These are phyloP conservation scores for Sprattus sprattus DNA, from an alignment of 2,113 vertebrate genomes.

Conservation along the genomic window DNA sequence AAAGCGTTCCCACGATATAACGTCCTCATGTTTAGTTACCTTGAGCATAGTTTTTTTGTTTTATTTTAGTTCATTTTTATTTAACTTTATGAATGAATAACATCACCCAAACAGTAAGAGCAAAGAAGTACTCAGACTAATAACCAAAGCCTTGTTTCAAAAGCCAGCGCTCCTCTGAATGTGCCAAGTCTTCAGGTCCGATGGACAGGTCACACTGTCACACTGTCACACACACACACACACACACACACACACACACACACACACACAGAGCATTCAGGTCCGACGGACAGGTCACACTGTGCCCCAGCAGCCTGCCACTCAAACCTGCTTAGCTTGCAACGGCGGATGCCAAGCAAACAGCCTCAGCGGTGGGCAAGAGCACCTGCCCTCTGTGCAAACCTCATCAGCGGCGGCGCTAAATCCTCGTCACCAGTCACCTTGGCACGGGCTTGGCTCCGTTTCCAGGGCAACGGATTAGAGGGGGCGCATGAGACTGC, in stretches of 20 bases:
- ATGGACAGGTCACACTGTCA: background rate
- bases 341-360: background rate
- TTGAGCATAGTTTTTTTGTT: too few species aligned
- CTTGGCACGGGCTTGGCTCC: background rate
- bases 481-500: background rate
- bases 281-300: background rate
- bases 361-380: background rate
- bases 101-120: background rate
- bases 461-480: background rate
- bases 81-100: background rate
- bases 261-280: too few species aligned
- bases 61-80: too few species aligned
- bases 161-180: background rate
- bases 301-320: too few species aligned
- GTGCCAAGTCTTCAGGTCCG: background rate
- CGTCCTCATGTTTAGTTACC: too few species aligned
- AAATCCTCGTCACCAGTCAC: background rate
- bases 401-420: background rate
- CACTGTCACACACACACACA: too few species aligned
- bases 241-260: too few species aligned
- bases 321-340: background rate
- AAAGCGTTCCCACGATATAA: too few species aligned
- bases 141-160: too few species aligned
- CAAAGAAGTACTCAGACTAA: background rate
- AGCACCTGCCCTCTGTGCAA: background rate